phyloP scores from a whole-genome alignment of 1,140 invertebrate species.

The Catajapyx aquilonaris region DNA sequence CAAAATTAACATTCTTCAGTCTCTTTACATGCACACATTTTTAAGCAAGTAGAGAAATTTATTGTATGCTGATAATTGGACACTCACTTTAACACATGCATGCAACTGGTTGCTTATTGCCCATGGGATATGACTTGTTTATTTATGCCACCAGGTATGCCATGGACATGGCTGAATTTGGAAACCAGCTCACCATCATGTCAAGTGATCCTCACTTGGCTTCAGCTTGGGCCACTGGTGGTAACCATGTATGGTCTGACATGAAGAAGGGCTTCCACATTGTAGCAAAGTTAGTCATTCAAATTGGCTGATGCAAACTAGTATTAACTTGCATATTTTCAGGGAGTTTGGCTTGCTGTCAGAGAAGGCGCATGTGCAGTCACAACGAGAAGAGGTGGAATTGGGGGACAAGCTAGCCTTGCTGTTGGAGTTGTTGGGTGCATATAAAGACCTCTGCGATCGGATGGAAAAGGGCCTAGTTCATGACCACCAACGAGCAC shows the following conservation, averaged over 20 bases:
- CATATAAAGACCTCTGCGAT: constrained; percentile 43
- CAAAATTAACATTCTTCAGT: background rate
- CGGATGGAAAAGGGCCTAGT: constrained; percentile 43
- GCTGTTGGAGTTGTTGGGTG: constrained; percentile 35
- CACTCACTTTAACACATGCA: background rate
- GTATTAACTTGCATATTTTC: constrained; percentile 6
- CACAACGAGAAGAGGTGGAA: constrained; percentile 30
- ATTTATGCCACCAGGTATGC: constrained; percentile 21
- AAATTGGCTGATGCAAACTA: background rate
- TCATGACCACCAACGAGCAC: constrained; percentile 41
- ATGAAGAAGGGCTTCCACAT: constrained; percentile 36
- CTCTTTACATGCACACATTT: background rate
- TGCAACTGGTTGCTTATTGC: background rate
- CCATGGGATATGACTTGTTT: background rate
- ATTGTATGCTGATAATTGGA: background rate
- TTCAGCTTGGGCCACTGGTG: constrained; percentile 34
- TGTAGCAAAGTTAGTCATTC: constrained; percentile 32
- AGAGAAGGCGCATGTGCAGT: constrained; percentile 24
- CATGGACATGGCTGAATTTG: constrained; percentile 33
- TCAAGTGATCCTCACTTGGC: constrained; percentile 23
- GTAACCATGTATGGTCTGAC: constrained; percentile 32
- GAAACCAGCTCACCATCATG: constrained; percentile 23
- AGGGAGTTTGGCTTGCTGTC: constrained; percentile 26
- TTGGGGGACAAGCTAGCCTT: constrained; percentile 37
- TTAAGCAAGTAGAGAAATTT: background rate